Conservation (phyloP, 2,888 invertebrate species). For the Embidobia sp. region DNA sequence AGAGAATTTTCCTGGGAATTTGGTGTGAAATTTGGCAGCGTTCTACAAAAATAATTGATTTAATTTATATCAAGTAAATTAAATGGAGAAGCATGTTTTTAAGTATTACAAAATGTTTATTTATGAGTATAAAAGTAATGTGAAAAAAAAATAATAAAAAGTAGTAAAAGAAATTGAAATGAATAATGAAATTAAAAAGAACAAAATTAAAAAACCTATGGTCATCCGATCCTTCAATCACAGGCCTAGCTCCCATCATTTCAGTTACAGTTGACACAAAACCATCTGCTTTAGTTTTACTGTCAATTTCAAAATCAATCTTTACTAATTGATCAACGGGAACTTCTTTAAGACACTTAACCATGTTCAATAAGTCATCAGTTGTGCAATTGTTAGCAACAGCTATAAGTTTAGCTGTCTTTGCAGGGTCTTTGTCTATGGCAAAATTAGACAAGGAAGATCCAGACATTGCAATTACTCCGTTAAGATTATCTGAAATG, state of each 20-base stretch:
- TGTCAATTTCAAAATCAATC: conserved; percentile 85
- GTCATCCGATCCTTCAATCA: conserved; percentile 87
- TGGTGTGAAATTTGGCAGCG: conserved; percentile 86
- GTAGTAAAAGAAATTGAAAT: too few species aligned
- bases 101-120: too few species aligned
- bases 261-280: conserved; percentile 86
- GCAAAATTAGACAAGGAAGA: conserved; percentile 88
- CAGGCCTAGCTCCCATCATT: conserved; percentile 85
- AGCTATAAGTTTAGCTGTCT: conserved; percentile 85
- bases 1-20: conserved; percentile 85
- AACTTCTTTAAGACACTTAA: conserved; percentile 85
- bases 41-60: conserved; percentile 82
- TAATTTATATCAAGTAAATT: too few species aligned
- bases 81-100: too few species aligned
- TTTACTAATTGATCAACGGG: conserved; percentile 81
- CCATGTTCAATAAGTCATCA: conserved; percentile 84
- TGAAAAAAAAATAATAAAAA: background rate
- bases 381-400: conserved; percentile 85
- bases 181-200: background rate
- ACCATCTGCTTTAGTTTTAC: conserved; percentile 83
- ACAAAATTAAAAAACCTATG: conserved; percentile 69
- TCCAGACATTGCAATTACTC: conserved; percentile 90
- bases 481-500: conserved; percentile 81
- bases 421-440: conserved; percentile 85
- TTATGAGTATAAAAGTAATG: too few species aligned